Percentiles rank a stretch among this genome's conserved stretches.
These are phyloP conservation scores for Heterotis niloticus DNA, from an alignment of 2,113 vertebrate species.

Conservation along the genomic window DNA sequence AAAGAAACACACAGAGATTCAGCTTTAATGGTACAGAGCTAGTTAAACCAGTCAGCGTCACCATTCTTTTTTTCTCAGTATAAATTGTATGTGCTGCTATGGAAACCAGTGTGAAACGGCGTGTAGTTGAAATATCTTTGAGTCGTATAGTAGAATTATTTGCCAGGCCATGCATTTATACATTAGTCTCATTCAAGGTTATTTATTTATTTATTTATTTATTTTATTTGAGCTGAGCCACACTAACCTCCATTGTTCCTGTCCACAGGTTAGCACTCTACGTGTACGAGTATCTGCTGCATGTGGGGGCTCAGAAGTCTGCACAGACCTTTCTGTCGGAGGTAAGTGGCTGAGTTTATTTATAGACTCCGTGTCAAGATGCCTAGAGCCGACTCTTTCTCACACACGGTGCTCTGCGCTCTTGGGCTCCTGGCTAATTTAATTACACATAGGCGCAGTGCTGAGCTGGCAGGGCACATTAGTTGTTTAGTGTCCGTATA, in stretches of 20 bases:
- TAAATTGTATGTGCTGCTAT: not conserved
- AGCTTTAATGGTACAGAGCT: too few species aligned
- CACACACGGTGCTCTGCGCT: slow-evolving; percentile 1
- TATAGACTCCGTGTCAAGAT: slow-evolving; percentile 11
- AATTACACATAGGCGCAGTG: slow-evolving; percentile 25
- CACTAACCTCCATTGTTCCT: not conserved
- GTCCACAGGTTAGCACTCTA: slow-evolving; percentile 89
- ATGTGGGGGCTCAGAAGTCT: slow-evolving; percentile 98
- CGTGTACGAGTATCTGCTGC: slow-evolving; percentile 97
- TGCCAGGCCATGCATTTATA: not conserved
- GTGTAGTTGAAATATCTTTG: not conserved
- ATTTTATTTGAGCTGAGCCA: too few species aligned
- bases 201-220: too few species aligned
- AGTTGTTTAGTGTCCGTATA: slow-evolving; percentile 42
- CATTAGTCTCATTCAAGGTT: not conserved
- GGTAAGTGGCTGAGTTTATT: slow-evolving; percentile 68
- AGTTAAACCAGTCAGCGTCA: too few species aligned
- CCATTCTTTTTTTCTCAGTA: not conserved
- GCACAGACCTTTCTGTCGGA: slow-evolving; percentile 98
- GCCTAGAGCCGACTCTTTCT: not conserved
- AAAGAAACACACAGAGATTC: too few species aligned
- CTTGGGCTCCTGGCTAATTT: slow-evolving; percentile 19
- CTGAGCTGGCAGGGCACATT: slow-evolving; percentile 17
- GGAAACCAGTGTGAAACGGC: slow-evolving; percentile 2
- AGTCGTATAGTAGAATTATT: not conserved